Evolutionary conservation across 2,113 vertebrate species (phyloP).

Genomic region (Periophthalmodon schlosseri): DNA sequence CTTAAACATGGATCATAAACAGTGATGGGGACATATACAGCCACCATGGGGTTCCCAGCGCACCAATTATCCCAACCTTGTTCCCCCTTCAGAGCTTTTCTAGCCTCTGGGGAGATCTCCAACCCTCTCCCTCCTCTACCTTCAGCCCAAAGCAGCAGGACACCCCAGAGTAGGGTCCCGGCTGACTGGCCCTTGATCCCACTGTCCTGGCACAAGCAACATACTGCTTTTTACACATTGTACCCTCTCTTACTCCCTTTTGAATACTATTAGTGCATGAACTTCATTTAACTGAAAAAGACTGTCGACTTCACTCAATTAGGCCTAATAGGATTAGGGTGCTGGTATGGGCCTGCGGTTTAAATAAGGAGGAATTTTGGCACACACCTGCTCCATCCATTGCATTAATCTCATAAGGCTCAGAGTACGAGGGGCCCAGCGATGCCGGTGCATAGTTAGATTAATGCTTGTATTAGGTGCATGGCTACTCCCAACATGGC

Average conservation of each 20-base stretch:
- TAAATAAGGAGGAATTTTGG: slow-evolving; percentile 86
- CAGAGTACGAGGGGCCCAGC: slow-evolving; percentile 71
- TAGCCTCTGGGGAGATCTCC: slow-evolving; percentile 46
- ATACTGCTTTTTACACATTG: slow-evolving; percentile 70
- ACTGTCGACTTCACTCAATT: slow-evolving; percentile 90
- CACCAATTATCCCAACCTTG: slow-evolving; percentile 36
- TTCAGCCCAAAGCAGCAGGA: slow-evolving; percentile 46
- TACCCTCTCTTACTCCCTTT: slow-evolving; percentile 71
- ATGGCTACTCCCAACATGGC: slow-evolving; percentile 6
- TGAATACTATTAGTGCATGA: slow-evolving; percentile 89
- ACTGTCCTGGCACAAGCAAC: slow-evolving; percentile 55
- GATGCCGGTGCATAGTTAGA: slow-evolving; percentile 41
- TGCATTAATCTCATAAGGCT: slow-evolving; percentile 84
- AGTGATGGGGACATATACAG: slow-evolving; percentile 23
- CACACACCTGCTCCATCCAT: slow-evolving; percentile 84
- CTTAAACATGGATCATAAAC: slow-evolving; percentile 15
- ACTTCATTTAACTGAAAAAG: slow-evolving; percentile 91
- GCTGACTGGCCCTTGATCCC: slow-evolving; percentile 32
- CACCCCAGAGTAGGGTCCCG: slow-evolving; percentile 37
- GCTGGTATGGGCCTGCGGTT: slow-evolving; percentile 85
- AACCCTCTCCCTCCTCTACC: slow-evolving; percentile 29
- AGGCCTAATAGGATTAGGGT: slow-evolving; percentile 92
- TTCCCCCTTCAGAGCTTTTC: slow-evolving; percentile 36
- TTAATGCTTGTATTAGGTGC: slow-evolving; percentile 33
- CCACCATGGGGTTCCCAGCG: slow-evolving; percentile 30